Evolutionary conservation across 2,888 invertebrate species (phyloP).

Genomic region (Amphimallon solstitiale): DNA sequence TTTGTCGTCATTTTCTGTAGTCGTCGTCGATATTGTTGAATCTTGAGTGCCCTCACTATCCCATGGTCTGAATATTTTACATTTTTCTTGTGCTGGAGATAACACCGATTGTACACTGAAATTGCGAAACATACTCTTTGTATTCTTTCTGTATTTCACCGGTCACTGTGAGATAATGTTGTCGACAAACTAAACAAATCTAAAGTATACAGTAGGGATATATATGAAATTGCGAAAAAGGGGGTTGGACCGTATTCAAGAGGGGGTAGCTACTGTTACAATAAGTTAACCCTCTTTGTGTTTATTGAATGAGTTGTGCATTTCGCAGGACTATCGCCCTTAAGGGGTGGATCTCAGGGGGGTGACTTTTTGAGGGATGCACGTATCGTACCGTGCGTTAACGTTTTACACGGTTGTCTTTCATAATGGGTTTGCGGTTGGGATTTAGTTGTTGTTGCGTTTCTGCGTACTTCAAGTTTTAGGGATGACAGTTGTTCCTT

Average conservation of each 20-base stretch:
- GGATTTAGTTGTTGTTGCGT: conserved; percentile 52
- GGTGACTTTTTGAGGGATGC: conserved; percentile 18
- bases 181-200: conserved; percentile 56
- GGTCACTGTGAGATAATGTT: conserved; percentile 5
- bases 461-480: background rate
- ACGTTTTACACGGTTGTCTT: conserved; percentile 62
- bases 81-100: conserved; percentile 10
- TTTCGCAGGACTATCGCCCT: conserved; percentile 50
- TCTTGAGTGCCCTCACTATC: conserved; percentile 63
- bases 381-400: conserved; percentile 48
- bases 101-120: conserved; percentile 15
- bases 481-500: too few relatives aligned
- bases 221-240: conserved; percentile 53
- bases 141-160: background rate
- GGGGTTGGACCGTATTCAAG: conserved; percentile 59
- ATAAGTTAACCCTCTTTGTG: conserved; percentile 61
- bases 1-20: conserved; percentile 48
- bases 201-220: conserved; percentile 56
- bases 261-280: conserved; percentile 60
- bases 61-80: conserved; percentile 54
- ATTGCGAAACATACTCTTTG: conserved; percentile 1
- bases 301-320: conserved; percentile 60
- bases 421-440: conserved; percentile 55
- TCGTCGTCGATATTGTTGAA: conserved; percentile 69
- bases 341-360: conserved; percentile 46